Evolutionary conservation across 2,113 vertebrate species (phyloP), one percentile per base, ranked within the genome.

Genomic region (Dermatemys mawii): DNA sequence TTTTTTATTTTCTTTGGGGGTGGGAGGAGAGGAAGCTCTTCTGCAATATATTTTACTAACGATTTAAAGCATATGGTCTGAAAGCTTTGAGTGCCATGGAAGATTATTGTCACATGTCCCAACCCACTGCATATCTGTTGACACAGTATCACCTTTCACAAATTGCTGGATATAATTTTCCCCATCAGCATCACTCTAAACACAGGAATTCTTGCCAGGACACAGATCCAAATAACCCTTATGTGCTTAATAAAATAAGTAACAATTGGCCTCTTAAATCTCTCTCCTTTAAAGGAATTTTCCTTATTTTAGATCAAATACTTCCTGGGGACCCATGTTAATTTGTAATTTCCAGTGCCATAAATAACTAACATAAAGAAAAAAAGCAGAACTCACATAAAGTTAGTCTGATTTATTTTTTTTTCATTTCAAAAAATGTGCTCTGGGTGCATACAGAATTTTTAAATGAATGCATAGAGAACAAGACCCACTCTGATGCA

Each of bases 81-180:
- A 97, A 92, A 94, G 93, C 89, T 85, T 92, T 55, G 79, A 90
- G 86, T 80, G 81, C 94, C 51, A 19, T 78, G 89, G 86, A 96
- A 96, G 96, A 94, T 95, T 94, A 93, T 83, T 86, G 94, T 96
- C 90, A 96, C 92, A 93, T 93, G 93, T 95, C 85, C 73, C 57
- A 93, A 85, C 49, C 41, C 91, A 93, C 2, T 60, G 84, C 85
- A 75, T 89, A 84, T 94, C 89, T 95, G 90, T 90, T 96, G 83
- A 88, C 93, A 94, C 10, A 90, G 89, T 92, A 97, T 97, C 90
- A 97, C 90, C 93, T 97, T 97, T 96, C 95, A 93, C 90, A 96
- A 96, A 96, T 84, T 84, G 90, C 92, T 97, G 92, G 94, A 93
- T 95, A 95, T 87, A 73, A 87, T 96, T 97, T 95, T 95, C 90